Evolutionary conservation across 2,888 invertebrate species (phyloP), one percentile per base, ranked within the genome.

Genomic region (Nezara viridula): DNA sequence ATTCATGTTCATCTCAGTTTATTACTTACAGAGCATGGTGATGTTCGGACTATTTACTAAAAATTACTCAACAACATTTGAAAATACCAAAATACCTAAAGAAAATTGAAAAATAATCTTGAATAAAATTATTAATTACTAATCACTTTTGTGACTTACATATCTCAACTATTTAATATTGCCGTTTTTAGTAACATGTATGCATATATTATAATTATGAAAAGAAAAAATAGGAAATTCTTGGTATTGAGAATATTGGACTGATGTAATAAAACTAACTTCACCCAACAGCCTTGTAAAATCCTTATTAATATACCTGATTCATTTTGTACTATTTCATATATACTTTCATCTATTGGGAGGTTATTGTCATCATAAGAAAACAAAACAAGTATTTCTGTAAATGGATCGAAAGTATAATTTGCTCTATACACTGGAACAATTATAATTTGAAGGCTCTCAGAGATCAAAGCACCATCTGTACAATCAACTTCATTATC

Each of bases 311-410:
- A 60, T 4, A 40, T 32, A 88, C 88, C 88, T 88, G 88, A 52
- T 52, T 88, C 88, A 88, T 88, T 88, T 50, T 81, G 77, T 12
- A 52, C 77, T 47, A 88, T 88, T 88, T 88, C 81, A 81, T 88
- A 88, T 24, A 88, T 19, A 50, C 81, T 81, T 50, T 49, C 88
- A 49, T 49, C 73, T 14, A 88, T 77, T 2, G 88, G 81, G 27
- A 88, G 81, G 7, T 88, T 49, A 40, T 88, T 88, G 50, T 88
- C 73, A 52, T 88, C 88, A 52, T 88, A 88, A 81, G 88, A 88
- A 40, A 77, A 44, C 52, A 88, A 49, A 32, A 49, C 88, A 10
- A 81, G n/a, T 49, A 88, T 88, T 49, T 44, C 81, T 16, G 77
- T 81, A 37, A 88, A 77, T 40, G 88, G 81, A n/a, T 81, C 44